Evolutionary conservation across 2,113 vertebrate genomes (phyloP).

Genomic region (Myotis yumanensis): DNA sequence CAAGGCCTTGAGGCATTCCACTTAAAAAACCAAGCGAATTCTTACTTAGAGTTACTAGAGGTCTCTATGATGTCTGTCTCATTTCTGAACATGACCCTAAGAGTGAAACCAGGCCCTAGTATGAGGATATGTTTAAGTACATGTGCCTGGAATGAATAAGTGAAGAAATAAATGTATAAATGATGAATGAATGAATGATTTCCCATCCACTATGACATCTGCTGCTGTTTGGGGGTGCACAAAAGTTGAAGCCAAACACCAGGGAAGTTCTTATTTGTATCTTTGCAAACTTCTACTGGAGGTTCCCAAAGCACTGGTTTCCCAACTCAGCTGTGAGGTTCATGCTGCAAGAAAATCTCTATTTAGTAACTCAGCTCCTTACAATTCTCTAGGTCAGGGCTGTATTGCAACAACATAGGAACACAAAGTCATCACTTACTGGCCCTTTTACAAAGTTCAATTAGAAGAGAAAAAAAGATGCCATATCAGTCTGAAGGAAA

Average conservation of each 20-base stretch:
- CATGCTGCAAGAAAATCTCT: background rate
- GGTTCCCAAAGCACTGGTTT: background rate
- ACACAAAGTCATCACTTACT: background rate
- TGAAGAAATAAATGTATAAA: background rate
- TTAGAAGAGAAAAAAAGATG: background rate
- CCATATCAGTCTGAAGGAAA: background rate
- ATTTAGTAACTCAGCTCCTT: background rate
- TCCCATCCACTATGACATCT: background rate
- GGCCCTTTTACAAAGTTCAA: background rate
- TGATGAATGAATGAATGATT: background rate
- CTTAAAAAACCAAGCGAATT: background rate
- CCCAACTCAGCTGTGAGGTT: background rate
- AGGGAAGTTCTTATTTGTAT: background rate
- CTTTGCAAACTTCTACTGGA: background rate
- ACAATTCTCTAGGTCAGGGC: background rate
- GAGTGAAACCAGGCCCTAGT: background rate
- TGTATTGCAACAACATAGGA: accelerated
- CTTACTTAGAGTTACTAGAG: background rate
- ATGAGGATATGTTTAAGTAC: background rate
- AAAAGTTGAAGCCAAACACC: background rate
- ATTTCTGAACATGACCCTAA: background rate
- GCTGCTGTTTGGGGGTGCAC: background rate
- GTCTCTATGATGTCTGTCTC: background rate
- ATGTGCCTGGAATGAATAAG: background rate
- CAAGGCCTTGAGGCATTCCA: background rate